Conservation (phyloP, 2,797 vertebrate genomes). For the Margarornis squamiger region DNA sequence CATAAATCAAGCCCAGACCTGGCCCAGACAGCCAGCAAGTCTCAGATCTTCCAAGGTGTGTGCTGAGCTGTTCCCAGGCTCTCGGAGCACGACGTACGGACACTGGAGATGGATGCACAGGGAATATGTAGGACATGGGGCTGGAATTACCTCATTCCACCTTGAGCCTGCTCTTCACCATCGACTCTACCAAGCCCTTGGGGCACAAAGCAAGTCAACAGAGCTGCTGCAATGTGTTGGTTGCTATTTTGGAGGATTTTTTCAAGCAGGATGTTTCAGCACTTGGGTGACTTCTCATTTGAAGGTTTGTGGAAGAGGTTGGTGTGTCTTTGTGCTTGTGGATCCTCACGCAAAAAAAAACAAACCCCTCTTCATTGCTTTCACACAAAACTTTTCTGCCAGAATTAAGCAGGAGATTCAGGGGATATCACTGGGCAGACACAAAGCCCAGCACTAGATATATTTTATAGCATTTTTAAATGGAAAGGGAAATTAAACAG, state of each 20-base stretch:
- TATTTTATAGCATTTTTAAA: not conserved
- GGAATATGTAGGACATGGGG: not conserved
- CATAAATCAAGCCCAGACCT: not conserved
- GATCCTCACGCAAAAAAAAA: not conserved
- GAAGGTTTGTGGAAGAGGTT: not conserved
- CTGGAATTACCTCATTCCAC: not conserved
- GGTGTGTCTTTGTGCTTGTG: not conserved
- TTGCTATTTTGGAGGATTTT: not conserved
- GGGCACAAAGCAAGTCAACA: not conserved
- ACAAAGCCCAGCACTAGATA: not conserved
- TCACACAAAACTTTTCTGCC: not conserved
- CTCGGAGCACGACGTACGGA: not conserved
- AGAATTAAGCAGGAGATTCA: not conserved
- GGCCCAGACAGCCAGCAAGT: not conserved
- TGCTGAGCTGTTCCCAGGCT: not conserved
- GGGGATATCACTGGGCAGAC: not conserved
- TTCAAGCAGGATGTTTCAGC: not conserved
- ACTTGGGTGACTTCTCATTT: not conserved
- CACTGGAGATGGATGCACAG: accelerated
- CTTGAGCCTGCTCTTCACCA: not conserved
- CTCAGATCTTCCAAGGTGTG: not conserved
- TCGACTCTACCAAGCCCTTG: not conserved
- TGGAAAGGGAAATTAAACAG: not conserved
- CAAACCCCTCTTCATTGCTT: not conserved
- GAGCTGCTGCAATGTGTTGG: not conserved